These are phyloP conservation scores for Diuraphis noxia DNA, from an alignment of 1,140 invertebrate species.

Conservation along the genomic window DNA sequence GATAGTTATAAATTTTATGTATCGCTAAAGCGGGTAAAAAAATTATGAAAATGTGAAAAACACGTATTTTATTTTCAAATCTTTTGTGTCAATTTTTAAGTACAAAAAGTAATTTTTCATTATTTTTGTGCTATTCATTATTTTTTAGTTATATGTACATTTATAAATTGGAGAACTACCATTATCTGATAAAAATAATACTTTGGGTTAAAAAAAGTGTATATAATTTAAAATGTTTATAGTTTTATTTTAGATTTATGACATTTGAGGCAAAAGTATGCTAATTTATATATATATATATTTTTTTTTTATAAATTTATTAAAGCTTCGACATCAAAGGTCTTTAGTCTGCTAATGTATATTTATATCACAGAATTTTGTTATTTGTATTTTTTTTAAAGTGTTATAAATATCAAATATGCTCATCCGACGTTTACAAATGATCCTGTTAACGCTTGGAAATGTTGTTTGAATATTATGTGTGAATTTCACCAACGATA, in stretches of 20 bases:
- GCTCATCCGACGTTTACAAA: neutral
- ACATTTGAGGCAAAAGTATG: neutral
- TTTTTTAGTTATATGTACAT: neutral
- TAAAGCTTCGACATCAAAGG: too few species aligned
- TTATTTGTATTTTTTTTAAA: neutral
- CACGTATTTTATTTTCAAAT: too few species aligned
- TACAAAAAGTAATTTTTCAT: too few species aligned
- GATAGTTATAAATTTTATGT: too few species aligned
- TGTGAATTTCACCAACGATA: conserved; percentile 9
- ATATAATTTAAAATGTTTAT: neutral
- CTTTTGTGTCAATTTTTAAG: too few species aligned
- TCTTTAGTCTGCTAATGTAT: neutral
- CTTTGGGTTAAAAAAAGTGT: neutral
- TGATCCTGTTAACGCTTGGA: conserved; percentile 14
- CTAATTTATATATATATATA: neutral
- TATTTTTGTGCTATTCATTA: neutral
- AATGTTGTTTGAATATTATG: conserved; percentile 1
- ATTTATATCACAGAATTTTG: neutral
- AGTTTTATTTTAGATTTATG: neutral
- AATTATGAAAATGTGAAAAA: too few species aligned
- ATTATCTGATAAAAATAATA: too few species aligned
- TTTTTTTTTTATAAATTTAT: too few species aligned
- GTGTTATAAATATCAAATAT: neutral
- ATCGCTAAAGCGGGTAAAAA: too few species aligned
- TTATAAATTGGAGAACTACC: neutral